Conservation (phyloP, 2,888 invertebrate genomes). For the Lithophane socia region DNA sequence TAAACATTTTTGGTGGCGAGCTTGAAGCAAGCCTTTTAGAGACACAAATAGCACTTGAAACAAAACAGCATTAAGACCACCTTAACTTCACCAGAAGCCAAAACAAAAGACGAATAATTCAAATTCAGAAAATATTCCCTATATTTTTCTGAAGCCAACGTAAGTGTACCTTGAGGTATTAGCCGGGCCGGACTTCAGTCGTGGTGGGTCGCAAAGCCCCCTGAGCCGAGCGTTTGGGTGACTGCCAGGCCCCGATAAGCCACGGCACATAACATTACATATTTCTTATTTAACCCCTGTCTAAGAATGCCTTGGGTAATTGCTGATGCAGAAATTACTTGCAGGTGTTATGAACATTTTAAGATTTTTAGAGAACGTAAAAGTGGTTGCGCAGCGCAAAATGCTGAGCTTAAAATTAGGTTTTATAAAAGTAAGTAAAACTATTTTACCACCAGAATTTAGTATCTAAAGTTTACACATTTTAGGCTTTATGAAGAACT, state of each 20-base stretch:
- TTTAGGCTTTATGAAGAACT: constrained; percentile 40
- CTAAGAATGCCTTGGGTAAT: constrained; percentile 53
- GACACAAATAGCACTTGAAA: constrained; percentile 5
- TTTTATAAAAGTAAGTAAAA: constrained; percentile 25
- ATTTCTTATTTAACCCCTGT: constrained; percentile 74
- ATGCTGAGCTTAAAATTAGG: constrained; percentile 3
- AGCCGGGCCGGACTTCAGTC: constrained; percentile 74
- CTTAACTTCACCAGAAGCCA: constrained; percentile 9
- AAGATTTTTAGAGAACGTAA: constrained; percentile 16
- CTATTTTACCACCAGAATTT: constrained; percentile 44
- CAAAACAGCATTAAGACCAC: background rate
- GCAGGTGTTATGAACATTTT: constrained; percentile 32
- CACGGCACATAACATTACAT: constrained; percentile 75
- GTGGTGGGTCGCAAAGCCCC: constrained; percentile 75
- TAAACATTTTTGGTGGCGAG: constrained; percentile 15
- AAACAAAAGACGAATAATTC: constrained; percentile 47
- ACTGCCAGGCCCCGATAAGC: constrained; percentile 78
- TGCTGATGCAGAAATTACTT: constrained; percentile 48
- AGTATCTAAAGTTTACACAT: constrained; percentile 25
- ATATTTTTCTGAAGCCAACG: constrained; percentile 40
- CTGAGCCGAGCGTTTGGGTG: constrained; percentile 75
- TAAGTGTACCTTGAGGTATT: constrained; percentile 71
- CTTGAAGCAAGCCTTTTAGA: background rate
- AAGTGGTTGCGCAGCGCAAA: constrained; percentile 7
- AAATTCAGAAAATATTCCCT: constrained; percentile 34